phyloP scores from a whole-genome alignment of 1,140 invertebrate species.

The Drosophila bocqueti region DNA sequence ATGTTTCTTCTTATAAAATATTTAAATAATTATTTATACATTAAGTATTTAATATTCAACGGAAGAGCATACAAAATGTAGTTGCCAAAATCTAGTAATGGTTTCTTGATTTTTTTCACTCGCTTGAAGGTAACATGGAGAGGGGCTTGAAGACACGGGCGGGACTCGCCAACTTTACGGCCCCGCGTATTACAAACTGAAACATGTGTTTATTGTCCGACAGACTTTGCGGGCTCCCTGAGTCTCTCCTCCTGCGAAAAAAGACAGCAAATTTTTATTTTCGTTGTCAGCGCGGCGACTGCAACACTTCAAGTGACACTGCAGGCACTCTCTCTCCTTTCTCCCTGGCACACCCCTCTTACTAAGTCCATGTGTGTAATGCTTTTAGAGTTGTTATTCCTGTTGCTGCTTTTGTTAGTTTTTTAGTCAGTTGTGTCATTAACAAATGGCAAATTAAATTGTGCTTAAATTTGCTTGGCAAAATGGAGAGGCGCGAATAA shows the following conservation, averaged over 20 bases:
- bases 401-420: constrained; percentile 35
- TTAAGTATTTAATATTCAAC: neutral
- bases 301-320: constrained; percentile 77
- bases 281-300: constrained; percentile 75
- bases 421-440: constrained; percentile 65
- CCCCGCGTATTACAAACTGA: constrained; percentile 77
- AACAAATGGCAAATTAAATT: constrained; percentile 80
- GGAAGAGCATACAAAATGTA: constrained; percentile 6
- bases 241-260: constrained; percentile 21
- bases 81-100: neutral
- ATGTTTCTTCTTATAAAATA: neutral
- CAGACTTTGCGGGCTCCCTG: constrained; percentile 26
- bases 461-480: constrained; percentile 63
- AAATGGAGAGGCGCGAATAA: constrained; percentile 9
- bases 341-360: constrained; percentile 28
- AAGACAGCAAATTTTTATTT: constrained; percentile 48
- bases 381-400: constrained; percentile 31
- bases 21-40: neutral
- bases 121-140: constrained; percentile 8
- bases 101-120: constrained; percentile 2
- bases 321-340: constrained; percentile 17
- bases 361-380: constrained; percentile 45
- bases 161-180: constrained; percentile 64
- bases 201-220: constrained; percentile 80
- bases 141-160: neutral